Base-by-base conservation (phyloP, 2,113 vertebrate genomes). In the Sander lucioperca region DNA sequence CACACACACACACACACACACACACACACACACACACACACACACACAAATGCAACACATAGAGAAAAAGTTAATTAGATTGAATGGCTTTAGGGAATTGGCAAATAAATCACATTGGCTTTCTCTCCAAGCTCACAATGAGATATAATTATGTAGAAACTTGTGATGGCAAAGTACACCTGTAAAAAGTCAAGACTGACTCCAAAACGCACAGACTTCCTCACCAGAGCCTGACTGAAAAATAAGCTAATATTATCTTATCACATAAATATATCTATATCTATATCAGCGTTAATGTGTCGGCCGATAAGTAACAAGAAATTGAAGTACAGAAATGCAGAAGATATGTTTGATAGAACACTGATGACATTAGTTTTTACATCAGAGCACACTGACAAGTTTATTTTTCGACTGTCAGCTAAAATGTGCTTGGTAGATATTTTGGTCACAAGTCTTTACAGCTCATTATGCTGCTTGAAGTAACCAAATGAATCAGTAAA, bases 11-110 rank as follows among this genome's bases (percentile, higher is more conserved):
- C 73, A 66, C 57, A 48, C 23, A 5, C 54, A 67, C 79, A 39
- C 47, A 64, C 69, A 65, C 9, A 43, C 39, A 43, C 39, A 43
- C 39, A 43, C 39, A 43, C 10, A 43, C 39, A 43, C 39, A 9
- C 45, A 71, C 82, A 79, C 82, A 54, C 58, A 63, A 66, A 76
- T 43, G 53, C n/a, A 47, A 69, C 57, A 63, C 65, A 66, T 15
- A 63, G 19, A 58, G 70, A 82, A 82, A 80, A 70, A 86, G 90
- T 91, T 90, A 91, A 93, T 91, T 92, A 89, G 83, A 85, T 71
- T 72, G 63, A 73, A 85, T 78, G 65, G 86, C 89, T 84, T 88
- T 11, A 54, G 84, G 90, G 90, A 89, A 79, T 87, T 93, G 83
- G 69, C 84, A 82, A 75, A 67, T 86, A 64, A 85, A 84, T 86